phyloP scores from a whole-genome alignment of 64 coral and sea anemone species.

The Porites lutea region DNA sequence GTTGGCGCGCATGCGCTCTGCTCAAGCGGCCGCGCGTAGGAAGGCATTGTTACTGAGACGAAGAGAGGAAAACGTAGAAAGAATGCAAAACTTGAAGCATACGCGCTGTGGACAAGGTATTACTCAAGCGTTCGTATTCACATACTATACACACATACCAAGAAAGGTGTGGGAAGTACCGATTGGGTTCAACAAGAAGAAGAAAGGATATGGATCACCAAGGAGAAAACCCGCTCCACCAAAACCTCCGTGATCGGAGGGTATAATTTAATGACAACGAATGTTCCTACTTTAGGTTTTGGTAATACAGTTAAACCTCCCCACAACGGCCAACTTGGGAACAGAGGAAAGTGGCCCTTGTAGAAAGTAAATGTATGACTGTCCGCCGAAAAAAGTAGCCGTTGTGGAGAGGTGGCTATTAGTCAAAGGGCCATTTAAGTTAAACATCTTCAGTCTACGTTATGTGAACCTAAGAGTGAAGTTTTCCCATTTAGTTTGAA shows the following conservation, averaged over 20 bases:
- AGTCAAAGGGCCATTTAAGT: too few relatives aligned
- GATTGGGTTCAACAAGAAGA: constrained; percentile 81
- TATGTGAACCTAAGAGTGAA: too few relatives aligned
- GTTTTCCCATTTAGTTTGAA: too few relatives aligned
- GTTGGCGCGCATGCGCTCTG: constrained; percentile 79
- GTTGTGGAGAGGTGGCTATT: too few relatives aligned
- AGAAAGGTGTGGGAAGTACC: constrained; percentile 85
- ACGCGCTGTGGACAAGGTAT: constrained; percentile 76
- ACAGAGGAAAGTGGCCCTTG: too few relatives aligned
- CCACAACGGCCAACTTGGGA: too few relatives aligned
- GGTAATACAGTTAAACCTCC: too few relatives aligned
- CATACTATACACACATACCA: constrained; percentile 82
- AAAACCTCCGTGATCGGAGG: constrained; percentile 16
- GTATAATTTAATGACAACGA: too few relatives aligned
- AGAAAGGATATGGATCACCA: constrained; percentile 51
- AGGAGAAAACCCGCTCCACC: constrained; percentile 55
- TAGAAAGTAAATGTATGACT: too few relatives aligned
- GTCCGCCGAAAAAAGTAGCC: too few relatives aligned
- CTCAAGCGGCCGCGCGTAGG: constrained; percentile 67
- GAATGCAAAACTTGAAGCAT: constrained; percentile 70
- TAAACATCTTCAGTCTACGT: too few relatives aligned
- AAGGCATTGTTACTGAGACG: constrained; percentile 75
- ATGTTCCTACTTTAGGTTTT: too few relatives aligned
- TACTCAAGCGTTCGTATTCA: constrained; percentile 73
- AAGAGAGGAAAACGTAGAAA: constrained; percentile 81